Evolutionary conservation across 2,113 vertebrate genomes (phyloP), one percentile per base, ranked within the genome.

Genomic region (Saguinus imperator): DNA sequence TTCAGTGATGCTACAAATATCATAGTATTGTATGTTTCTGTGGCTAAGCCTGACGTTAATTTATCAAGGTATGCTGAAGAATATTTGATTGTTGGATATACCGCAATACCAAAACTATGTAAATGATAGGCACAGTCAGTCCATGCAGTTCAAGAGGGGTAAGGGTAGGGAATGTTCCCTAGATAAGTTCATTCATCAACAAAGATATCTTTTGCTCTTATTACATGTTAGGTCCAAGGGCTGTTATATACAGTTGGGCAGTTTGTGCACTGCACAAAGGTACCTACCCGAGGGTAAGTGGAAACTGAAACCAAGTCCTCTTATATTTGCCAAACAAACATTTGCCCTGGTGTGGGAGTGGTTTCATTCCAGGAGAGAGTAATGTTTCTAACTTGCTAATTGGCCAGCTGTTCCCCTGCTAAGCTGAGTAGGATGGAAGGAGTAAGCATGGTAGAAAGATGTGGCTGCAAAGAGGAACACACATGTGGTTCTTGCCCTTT

Each of bases 1-100:
- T 90, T 89, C 61, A 93, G n/a, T 57, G 45, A 87, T 85, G n/a
- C 8, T 81, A 16, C 58, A 76, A 87, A 88, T 89, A 89, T n/a
- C n/a, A n/a, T 43, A 76, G 45, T 29, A 45, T 23, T 76, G 43
- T 91, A 80, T 84, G 13, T 79, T 94, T 97, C 40, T 76, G 4
- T 89, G 79, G 16, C 4, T 75, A 80, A 87, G 43, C 10, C 35
- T 37, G 40, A 77, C 37, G 40, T 58, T 87, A 70, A 23, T 80
- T 89, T 83, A 72, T 83, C 18, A 43, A 57, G 80, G 50, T 37
- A 72, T 27, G 3, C 17, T 73, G 40, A 83, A 85, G 50, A 82
- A 66, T 80, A 68, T 29, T 85, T 40, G 45, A 57, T 77, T 87
- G 82, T 16, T 66, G 55, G 55, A 61, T 87, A 21, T 80, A 75